Conservation (phyloP, 2,888 invertebrate genomes). For the Mythimna loreyi region DNA sequence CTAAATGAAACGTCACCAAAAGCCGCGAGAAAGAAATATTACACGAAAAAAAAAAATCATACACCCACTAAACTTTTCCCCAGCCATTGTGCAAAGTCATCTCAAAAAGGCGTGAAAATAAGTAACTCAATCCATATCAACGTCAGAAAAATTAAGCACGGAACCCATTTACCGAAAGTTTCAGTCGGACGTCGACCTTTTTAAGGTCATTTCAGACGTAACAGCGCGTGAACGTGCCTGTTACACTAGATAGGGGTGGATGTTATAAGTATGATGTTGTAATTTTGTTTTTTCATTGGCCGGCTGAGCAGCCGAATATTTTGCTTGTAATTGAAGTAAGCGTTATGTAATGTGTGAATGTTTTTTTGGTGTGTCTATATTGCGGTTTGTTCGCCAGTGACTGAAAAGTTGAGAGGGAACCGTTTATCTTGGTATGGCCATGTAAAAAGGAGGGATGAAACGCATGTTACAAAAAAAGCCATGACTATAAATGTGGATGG, state of each 20-base stretch:
- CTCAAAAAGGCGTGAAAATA: slow-evolving; percentile 48
- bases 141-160: slow-evolving; percentile 56
- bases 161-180: slow-evolving; percentile 51
- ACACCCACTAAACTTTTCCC: slow-evolving; percentile 35
- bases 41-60: slow-evolving; percentile 34
- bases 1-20: slow-evolving; percentile 19
- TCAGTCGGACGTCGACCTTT: slow-evolving; percentile 48
- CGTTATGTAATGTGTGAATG: slow-evolving; percentile 1
- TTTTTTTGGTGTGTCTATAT: background rate
- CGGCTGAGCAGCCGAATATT: slow-evolving; percentile 13
- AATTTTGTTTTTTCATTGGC: slow-evolving; percentile 53
- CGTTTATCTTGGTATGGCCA: too few species aligned
- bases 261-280: slow-evolving; percentile 43
- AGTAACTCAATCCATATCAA: slow-evolving; percentile 55
- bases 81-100: slow-evolving; percentile 51
- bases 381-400: too few species aligned
- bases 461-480: too few species aligned
- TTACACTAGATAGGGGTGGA: slow-evolving; percentile 47
- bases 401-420: too few species aligned
- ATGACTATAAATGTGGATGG: too few species aligned
- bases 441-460: too few species aligned
- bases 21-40: slow-evolving; percentile 23
- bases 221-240: slow-evolving; percentile 62
- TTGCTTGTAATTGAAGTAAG: slow-evolving; percentile 23
- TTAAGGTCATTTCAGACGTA: slow-evolving; percentile 62